Evolutionary conservation across 1,140 invertebrate genomes (phyloP).

Genomic region (Himalopsyche phryganea): DNA sequence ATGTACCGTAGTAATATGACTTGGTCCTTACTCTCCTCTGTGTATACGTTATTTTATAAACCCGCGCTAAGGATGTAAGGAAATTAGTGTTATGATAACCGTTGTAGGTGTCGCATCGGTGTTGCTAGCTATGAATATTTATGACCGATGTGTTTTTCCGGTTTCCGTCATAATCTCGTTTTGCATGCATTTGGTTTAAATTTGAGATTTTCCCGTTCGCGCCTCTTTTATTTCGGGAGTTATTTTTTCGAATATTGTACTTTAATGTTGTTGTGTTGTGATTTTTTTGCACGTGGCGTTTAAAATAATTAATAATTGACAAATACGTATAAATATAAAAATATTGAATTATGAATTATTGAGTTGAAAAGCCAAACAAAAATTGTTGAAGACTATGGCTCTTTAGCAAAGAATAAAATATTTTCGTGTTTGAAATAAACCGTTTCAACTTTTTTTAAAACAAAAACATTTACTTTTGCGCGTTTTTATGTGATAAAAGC

Average conservation of each 20-base stretch:
- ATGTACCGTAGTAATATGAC: constrained; percentile 19
- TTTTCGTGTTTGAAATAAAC: too few relatives aligned
- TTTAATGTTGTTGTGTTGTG: too few relatives aligned
- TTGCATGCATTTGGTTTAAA: too few relatives aligned
- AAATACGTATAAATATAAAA: too few relatives aligned
- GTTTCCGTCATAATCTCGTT: not conserved
- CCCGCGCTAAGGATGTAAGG: constrained; percentile 21
- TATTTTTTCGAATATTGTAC: constrained; percentile 1
- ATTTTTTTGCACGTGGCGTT: too few relatives aligned
- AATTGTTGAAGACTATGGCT: too few relatives aligned
- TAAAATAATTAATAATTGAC: not conserved
- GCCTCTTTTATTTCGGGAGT: not conserved
- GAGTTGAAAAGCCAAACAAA: too few relatives aligned
- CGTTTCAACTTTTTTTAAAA: too few relatives aligned
- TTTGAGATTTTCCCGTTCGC: not conserved
- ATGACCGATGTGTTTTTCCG: constrained; percentile 4
- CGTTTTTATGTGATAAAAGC: too few relatives aligned
- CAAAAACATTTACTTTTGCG: too few relatives aligned
- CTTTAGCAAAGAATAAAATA: too few relatives aligned
- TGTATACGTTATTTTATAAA: constrained; percentile 25
- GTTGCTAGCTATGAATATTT: not conserved
- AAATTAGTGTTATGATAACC: constrained; percentile 28
- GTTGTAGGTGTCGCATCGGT: constrained; percentile 10
- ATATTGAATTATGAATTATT: too few relatives aligned
- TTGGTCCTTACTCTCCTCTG: constrained; percentile 6